phyloP scores from a whole-genome alignment of 2,888 invertebrate genomes.

The Acanthosepion lycidas region DNA sequence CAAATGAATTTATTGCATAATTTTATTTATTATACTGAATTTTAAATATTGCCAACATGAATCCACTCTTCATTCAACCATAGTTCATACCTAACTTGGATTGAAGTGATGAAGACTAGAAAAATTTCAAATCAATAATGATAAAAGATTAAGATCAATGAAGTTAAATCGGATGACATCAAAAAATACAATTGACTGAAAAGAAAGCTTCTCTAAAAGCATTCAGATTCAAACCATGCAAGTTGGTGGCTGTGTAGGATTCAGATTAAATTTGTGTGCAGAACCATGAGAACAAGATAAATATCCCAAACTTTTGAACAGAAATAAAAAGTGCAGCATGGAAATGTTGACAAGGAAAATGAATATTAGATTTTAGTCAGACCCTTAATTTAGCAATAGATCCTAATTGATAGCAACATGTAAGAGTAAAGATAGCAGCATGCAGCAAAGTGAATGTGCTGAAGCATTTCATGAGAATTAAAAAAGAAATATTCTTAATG shows the following conservation, averaged over 20 bases:
- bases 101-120: not conserved
- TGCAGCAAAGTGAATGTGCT: constrained; percentile 1
- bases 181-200: not conserved
- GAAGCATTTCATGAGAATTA: not conserved
- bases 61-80: not conserved
- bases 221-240: constrained; percentile 11
- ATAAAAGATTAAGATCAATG: constrained; percentile 35
- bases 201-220: constrained; percentile 33
- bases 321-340: constrained; percentile 3
- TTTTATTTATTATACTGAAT: not conserved
- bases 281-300: not conserved
- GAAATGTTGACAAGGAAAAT: not conserved
- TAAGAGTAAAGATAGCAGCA: not conserved
- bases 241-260: constrained; percentile 25
- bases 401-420: not conserved
- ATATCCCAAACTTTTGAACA: not conserved
- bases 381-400: not conserved
- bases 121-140: not conserved
- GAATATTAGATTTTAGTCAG: constrained; percentile 4
- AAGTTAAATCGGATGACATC: not conserved
- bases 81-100: no score
- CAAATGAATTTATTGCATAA: not conserved
- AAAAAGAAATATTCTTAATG: not conserved
- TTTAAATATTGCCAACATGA: no score
- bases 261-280: not conserved